Evolutionary conservation across 2,797 vertebrate species (phyloP).

Genomic region (Artibeus jamaicensis): DNA sequence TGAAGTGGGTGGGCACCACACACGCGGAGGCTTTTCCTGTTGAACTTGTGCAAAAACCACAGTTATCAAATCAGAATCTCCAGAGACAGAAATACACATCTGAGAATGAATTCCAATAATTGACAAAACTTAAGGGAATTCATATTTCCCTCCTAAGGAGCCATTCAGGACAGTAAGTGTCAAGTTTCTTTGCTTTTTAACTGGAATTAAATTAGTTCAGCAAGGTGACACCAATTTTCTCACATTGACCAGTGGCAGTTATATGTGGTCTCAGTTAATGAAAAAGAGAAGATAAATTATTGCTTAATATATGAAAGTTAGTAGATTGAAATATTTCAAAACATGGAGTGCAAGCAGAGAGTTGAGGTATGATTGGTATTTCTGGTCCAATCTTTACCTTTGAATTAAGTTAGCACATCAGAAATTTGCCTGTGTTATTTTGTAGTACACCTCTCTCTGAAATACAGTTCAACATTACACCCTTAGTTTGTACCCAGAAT

Average conservation of each 20-base stretch:
- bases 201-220: background rate
- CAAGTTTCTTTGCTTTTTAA: conserved; percentile 5
- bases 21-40: background rate
- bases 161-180: background rate
- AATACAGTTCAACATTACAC: background rate
- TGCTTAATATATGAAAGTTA: conserved; percentile 21
- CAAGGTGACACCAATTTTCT: background rate
- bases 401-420: background rate
- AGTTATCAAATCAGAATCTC: background rate
- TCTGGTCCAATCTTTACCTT: background rate
- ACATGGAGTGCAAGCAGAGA: background rate
- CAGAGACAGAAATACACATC: background rate
- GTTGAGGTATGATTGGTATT: background rate
- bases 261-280: background rate
- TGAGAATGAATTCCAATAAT: background rate
- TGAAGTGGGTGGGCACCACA: background rate
- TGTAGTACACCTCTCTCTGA: background rate
- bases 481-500: background rate
- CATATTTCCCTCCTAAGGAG: background rate
- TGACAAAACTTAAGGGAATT: background rate
- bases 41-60: background rate
- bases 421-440: background rate
- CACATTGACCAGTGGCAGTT: background rate
- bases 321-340: background rate
- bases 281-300: background rate